Evolutionary conservation across 2,888 invertebrate species (phyloP).

Genomic region (Aethes cnicana): DNA sequence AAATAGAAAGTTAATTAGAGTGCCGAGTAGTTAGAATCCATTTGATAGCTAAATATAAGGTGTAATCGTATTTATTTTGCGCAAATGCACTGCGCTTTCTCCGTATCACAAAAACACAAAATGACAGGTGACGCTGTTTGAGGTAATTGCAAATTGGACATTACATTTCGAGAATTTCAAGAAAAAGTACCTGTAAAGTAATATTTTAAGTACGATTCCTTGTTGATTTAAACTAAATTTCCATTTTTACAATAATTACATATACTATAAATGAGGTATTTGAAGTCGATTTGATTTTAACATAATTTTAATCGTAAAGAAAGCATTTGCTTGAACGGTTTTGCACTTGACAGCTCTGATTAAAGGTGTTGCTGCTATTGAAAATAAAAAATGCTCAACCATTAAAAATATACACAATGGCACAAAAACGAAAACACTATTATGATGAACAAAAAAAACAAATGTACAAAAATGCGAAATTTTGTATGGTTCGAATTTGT

Average conservation of each 20-base stretch:
- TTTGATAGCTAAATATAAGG: slow-evolving; percentile 29
- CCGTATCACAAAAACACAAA: slow-evolving; percentile 16
- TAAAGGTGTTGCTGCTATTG: background rate
- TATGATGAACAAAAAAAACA: no score
- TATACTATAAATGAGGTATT: no score
- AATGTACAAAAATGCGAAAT: no score
- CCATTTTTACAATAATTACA: no score
- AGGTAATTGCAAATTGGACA: background rate
- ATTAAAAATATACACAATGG: no score
- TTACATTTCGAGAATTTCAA: background rate
- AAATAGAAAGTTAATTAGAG: slow-evolving; percentile 30
- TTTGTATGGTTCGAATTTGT: no score
- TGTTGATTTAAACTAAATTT: no score
- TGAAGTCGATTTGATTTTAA: no score
- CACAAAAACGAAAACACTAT: no score
- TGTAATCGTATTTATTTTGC: slow-evolving; percentile 26
- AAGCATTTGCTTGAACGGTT: background rate
- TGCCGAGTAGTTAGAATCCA: slow-evolving; percentile 18
- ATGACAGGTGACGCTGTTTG: slow-evolving; percentile 7
- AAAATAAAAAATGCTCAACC: background rate
- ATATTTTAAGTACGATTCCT: background rate
- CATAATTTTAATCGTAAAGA: no score
- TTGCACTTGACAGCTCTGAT: background rate
- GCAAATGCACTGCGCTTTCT: slow-evolving; percentile 26
- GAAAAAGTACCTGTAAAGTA: background rate